A percentile compares a stretch with the other conserved stretches of the same genome.
These are phyloP conservation scores for Stenodera caucasica DNA, from an alignment of 2,888 invertebrate species.

Conservation along the genomic window DNA sequence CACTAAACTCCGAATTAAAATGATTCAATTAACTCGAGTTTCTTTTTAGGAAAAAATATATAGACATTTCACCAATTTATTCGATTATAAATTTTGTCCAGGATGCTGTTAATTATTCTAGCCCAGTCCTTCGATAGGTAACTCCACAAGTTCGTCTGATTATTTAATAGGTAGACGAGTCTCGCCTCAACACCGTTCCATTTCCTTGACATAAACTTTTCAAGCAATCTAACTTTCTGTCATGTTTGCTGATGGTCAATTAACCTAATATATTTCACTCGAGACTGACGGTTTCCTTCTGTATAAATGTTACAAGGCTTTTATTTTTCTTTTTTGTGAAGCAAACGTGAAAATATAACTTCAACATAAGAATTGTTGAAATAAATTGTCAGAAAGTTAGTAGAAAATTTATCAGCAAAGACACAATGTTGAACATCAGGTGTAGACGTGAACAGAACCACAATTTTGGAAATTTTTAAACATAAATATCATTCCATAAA, in stretches of 20 bases:
- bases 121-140: not conserved
- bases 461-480: not conserved
- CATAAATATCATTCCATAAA: not conserved
- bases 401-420: not conserved
- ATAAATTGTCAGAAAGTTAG: not conserved
- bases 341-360: not conserved
- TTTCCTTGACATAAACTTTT: not conserved
- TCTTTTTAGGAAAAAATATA: too few species aligned
- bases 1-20: too few species aligned
- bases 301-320: not conserved
- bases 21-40: too few species aligned
- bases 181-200: not conserved
- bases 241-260: not conserved
- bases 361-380: constrained; percentile 1
- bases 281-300: not conserved
- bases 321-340: not conserved
- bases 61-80: too few species aligned
- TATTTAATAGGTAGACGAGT: too few species aligned
- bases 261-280: not conserved
- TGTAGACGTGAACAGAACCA: not conserved
- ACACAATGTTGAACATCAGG: not conserved
- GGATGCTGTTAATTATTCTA: too few species aligned
- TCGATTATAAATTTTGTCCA: too few species aligned
- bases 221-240: not conserved
- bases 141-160: too few species aligned